Evolutionary conservation across 2,797 vertebrate genomes (phyloP).

Genomic region (Manis crassicaudata): DNA sequence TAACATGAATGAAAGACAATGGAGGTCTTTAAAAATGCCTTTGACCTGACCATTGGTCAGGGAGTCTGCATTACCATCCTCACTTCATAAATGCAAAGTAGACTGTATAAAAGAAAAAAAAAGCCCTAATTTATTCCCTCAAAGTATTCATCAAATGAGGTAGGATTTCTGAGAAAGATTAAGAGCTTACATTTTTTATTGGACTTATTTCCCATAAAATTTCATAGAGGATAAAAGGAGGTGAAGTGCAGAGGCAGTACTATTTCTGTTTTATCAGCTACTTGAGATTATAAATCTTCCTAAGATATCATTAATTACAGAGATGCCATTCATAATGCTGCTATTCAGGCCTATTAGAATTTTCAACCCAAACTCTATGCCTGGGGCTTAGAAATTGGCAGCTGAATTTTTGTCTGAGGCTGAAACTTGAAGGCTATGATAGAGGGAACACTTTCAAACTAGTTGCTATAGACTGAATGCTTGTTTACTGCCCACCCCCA

Average conservation of each 20-base stretch:
- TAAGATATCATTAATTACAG: conserved; percentile 84
- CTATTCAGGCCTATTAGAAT: conserved; percentile 78
- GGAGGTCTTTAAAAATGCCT: conserved; percentile 41
- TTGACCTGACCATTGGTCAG: neutral
- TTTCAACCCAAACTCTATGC: conserved; percentile 73
- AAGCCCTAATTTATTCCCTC: conserved; percentile 81
- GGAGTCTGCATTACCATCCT: neutral
- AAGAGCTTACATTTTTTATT: conserved; percentile 87
- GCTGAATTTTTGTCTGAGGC: conserved; percentile 75
- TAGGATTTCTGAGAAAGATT: conserved; percentile 83
- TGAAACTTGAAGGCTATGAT: conserved; percentile 62
- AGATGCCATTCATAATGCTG: conserved; percentile 73
- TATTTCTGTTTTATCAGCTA: conserved; percentile 86
- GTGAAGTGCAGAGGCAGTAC: conserved; percentile 82
- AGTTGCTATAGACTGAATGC: neutral
- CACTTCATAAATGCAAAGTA: conserved; percentile 40
- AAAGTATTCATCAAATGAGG: conserved; percentile 84
- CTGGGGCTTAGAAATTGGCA: conserved; percentile 74
- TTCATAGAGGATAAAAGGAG: conserved; percentile 85
- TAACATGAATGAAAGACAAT: neutral
- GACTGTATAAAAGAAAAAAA: conserved; percentile 74
- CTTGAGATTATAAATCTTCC: conserved; percentile 84
- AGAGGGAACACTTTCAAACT: neutral
- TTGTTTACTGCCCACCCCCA: neutral
- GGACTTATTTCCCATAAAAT: conserved; percentile 86